Evolutionary conservation across 2,113 vertebrate genomes (phyloP).

Genomic region (Phoenicopterus ruber): DNA sequence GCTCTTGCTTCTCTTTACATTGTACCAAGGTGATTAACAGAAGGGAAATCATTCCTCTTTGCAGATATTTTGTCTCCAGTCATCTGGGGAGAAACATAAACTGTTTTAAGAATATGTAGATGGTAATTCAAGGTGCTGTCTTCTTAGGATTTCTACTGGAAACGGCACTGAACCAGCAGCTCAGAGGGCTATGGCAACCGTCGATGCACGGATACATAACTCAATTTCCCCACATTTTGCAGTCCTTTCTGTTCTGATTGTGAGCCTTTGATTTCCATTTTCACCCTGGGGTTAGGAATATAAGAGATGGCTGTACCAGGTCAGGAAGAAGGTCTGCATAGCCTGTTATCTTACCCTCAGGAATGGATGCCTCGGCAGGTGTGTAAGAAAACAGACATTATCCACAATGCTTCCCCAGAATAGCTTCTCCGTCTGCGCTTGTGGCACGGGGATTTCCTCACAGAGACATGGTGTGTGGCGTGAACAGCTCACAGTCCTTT

Average conservation of each 20-base stretch:
- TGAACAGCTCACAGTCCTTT: neutral
- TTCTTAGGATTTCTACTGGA: neutral
- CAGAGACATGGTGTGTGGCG: neutral
- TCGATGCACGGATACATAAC: rapidly evolving
- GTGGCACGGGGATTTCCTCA: neutral
- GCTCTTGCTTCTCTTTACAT: neutral
- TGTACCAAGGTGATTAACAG: neutral
- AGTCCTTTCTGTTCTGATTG: neutral
- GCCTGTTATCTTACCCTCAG: neutral
- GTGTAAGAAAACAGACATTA: neutral
- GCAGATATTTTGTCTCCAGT: neutral
- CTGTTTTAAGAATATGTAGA: neutral
- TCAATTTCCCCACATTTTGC: neutral
- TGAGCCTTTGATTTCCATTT: conserved; percentile 1
- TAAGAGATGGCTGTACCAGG: neutral
- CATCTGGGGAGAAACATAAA: neutral
- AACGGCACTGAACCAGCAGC: neutral
- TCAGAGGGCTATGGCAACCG: neutral
- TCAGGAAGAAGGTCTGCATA: neutral
- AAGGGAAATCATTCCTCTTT: neutral
- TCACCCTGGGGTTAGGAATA: neutral
- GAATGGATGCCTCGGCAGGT: neutral
- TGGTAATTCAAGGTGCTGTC: neutral
- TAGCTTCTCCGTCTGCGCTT: neutral
- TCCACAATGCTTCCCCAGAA: neutral